Evolutionary conservation across 23 tunicate species (phyloP), one percentile per base, ranked within the genome.

Genomic region (Ascidia mentula): DNA sequence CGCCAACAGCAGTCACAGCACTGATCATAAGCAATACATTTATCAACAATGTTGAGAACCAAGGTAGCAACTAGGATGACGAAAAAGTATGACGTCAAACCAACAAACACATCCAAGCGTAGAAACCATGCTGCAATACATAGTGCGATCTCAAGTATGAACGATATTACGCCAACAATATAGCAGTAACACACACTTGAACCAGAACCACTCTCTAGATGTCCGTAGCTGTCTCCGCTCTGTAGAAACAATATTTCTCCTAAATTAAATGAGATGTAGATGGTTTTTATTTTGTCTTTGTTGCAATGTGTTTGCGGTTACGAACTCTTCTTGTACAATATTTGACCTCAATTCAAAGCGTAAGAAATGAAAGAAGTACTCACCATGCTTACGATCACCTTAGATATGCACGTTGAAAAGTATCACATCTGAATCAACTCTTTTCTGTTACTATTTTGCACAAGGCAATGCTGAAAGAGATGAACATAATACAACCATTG

Each of bases 1-100:
- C 65, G 65, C 65, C 65, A 53, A 53, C 65, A 53, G 65, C 65
- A 53, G 7, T 53, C 65, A 53, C 65, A 53, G 24, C 65, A 53
- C 13, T 9, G 2, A 5, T 9, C 65, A 20, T 6, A 5, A 53
- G 65, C 65, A 53, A 53, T 53, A 1, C 12, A 6, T 9, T 53
- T 53, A 28, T 53, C 65, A 9, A 28, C 13, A 9, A 53, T 28
- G 65, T 53, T 53, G 7, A 53, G 2, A 53, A 53, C 24, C 13
- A 53, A 9, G 24, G 65, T 53, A 3, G 24, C 22, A 20, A 9
- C 1, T 53, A 53, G 7, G 24, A 53, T 53, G 24, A 9, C 1
- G 7, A 53, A 26, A 53, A 53, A 53, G 24, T 53, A 53, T 5
- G 12, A 26, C 1, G 65, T 28, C 65, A 53, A 53, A 9, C 65